phyloP scores from a whole-genome alignment of 53 echinoderm and acorn worm species.

The Apostichopus leukothele region DNA sequence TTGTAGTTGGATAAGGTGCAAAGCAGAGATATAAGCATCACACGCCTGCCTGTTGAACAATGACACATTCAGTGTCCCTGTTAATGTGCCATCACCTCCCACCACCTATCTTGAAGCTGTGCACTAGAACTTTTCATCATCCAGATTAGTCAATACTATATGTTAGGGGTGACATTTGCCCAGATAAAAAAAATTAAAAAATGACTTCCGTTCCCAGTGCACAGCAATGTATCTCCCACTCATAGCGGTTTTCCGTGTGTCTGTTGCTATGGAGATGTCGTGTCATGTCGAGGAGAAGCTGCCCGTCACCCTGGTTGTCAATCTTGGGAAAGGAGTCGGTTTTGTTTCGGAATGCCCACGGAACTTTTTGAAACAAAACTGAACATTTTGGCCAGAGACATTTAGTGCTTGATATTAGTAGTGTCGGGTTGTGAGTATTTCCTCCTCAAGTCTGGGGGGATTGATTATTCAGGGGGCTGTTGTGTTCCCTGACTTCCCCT shows the following conservation, averaged over 20 bases:
- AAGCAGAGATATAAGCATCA: constrained; percentile 19
- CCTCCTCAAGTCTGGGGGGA: constrained; percentile 1
- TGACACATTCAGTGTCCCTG: constrained; percentile 8
- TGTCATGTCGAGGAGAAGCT: constrained; percentile 53
- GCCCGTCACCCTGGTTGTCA: constrained; percentile 14
- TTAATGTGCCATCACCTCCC: constrained; percentile 46
- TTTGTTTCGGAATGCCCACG: constrained; percentile 49
- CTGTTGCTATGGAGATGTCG: constrained; percentile 45
- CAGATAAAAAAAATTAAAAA: background rate
- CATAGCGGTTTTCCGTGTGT: constrained; percentile 39
- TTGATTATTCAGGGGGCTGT: background rate
- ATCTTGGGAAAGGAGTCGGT: constrained; percentile 38
- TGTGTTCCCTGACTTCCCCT: background rate
- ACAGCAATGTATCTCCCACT: constrained; percentile 29
- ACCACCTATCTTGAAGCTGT: constrained; percentile 20
- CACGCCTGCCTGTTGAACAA: constrained; percentile 42
- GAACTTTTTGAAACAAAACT: constrained; percentile 52
- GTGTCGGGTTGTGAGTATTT: background rate
- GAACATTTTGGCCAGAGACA: constrained; percentile 49
- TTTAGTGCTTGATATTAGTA: background rate
- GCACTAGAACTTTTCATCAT: constrained; percentile 13
- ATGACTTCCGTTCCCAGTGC: constrained; percentile 9
- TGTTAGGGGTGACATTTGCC: constrained; percentile 25
- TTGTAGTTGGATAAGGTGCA: background rate
- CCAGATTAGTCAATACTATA: constrained; percentile 5